phyloP scores from a whole-genome alignment of 53 echinoderm and acorn worm species.

The Paracentrotus lividus region DNA sequence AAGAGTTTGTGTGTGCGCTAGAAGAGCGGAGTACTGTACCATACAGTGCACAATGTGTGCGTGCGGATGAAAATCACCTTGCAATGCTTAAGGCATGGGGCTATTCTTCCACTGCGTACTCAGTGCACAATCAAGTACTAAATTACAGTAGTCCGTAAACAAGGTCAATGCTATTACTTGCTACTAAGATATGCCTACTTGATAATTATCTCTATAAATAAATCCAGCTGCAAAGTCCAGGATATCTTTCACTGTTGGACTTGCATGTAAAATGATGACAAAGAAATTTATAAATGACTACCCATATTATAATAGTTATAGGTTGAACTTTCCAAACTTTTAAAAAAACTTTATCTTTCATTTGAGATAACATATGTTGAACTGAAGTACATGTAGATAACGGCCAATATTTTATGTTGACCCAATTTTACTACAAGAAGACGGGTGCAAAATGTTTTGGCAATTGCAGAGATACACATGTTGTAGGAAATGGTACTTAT shows the following conservation, averaged over 20 bases:
- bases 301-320: neutral
- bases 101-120: conserved; percentile 39
- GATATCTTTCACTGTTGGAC: neutral
- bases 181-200: neutral
- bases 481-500: too few species aligned
- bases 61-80: conserved; percentile 23
- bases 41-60: neutral
- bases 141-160: neutral
- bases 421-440: too few species aligned
- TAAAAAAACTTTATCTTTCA: neutral
- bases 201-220: neutral
- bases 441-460: too few species aligned
- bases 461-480: too few species aligned
- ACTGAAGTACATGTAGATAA: neutral
- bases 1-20: neutral
- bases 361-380: neutral
- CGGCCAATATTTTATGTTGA: too few species aligned
- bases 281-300: neutral
- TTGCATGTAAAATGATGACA: neutral
- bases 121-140: neutral
- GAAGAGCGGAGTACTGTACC: neutral
- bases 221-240: neutral
- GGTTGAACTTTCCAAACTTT: conserved; percentile 23
- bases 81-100: neutral
- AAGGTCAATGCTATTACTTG: neutral